Base-by-base conservation (phyloP, 2,888 invertebrate species). In the Plebejus melissa region DNA sequence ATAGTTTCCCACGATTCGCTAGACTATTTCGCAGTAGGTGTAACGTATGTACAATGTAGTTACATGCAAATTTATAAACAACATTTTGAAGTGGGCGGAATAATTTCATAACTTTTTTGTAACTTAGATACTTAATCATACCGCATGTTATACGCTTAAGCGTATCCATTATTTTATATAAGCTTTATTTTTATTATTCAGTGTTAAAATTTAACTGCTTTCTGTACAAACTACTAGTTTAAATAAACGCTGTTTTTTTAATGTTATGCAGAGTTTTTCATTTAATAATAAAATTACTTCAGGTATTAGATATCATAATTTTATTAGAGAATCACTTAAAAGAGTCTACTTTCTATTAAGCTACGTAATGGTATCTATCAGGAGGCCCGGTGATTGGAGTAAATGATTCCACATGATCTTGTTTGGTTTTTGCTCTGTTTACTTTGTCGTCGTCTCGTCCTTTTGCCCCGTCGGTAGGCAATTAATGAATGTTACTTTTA, bases 401-500 rank as follows among this genome's bases (percentile, higher is more conserved):
- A 90, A 92, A 90, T 88, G 90, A 90, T 90, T 90, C 90, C 88
- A 86, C 88, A 88, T 91, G 90, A 89, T 89, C 88, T 87, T 85
- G 90, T 90, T 89, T 87, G 80, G 84, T 88, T 91, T 90, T 90
- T 90, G 88, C 83, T 89, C 88, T 88, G 86, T 89, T 90, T 89
- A 87, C 86, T 77, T 82, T 85, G 88, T 86, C 86, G 82, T 87
- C 76, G 82, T 83, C 82, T 86, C 86, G 83, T 81, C 82, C 85
- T 86, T 81, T 84, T 84, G 82, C 82, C 79, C 80, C 78, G 79
- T 79, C 78, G 84, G 85, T 85, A 87, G 89, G 90, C 90, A 90
- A 90, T 91, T 90, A 91, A 87, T 80, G 80, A 78, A 80, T 79
- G 69, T 50, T 78, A 75, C 76, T 81, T 80, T 80, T 79, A 54